These are phyloP conservation scores for Oscheius myriophilus DNA, from an alignment of 2,888 invertebrate species.

Conservation along the genomic window DNA sequence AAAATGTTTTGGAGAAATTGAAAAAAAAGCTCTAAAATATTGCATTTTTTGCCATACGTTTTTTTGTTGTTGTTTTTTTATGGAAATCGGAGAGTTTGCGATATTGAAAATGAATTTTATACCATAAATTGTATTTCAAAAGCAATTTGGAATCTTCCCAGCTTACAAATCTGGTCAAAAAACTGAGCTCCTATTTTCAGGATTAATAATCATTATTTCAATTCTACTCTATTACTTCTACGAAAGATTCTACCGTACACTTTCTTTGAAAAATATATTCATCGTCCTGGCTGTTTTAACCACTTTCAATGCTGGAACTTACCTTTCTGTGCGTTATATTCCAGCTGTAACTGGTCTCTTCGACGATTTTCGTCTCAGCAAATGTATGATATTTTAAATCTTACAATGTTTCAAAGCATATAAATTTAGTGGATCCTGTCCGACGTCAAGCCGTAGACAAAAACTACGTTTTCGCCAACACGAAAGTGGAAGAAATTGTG, in stretches of 20 bases:
- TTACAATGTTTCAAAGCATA: background rate
- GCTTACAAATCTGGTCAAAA: background rate
- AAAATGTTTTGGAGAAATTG: too few species aligned
- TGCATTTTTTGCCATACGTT: too few species aligned
- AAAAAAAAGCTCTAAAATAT: too few species aligned
- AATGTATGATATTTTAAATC: background rate
- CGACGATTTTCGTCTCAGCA: conserved; percentile 5
- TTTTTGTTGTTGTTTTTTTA: too few species aligned
- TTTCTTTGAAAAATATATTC: background rate
- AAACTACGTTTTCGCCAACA: background rate
- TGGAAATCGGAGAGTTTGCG: too few species aligned
- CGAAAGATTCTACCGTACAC: conserved; percentile 1
- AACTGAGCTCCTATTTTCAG: background rate
- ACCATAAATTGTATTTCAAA: too few species aligned
- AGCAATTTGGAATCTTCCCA: background rate
- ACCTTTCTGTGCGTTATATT: background rate
- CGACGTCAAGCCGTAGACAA: too few species aligned
- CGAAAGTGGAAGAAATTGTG: background rate
- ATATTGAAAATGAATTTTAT: too few species aligned
- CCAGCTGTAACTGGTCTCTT: background rate
- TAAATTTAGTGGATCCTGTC: background rate
- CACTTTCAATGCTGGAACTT: background rate
- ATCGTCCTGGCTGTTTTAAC: background rate
- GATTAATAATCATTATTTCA: background rate
- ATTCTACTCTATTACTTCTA: conserved; percentile 1